Base-by-base conservation (phyloP, 2,113 vertebrate genomes). In the Trochalopteron elliotii region DNA sequence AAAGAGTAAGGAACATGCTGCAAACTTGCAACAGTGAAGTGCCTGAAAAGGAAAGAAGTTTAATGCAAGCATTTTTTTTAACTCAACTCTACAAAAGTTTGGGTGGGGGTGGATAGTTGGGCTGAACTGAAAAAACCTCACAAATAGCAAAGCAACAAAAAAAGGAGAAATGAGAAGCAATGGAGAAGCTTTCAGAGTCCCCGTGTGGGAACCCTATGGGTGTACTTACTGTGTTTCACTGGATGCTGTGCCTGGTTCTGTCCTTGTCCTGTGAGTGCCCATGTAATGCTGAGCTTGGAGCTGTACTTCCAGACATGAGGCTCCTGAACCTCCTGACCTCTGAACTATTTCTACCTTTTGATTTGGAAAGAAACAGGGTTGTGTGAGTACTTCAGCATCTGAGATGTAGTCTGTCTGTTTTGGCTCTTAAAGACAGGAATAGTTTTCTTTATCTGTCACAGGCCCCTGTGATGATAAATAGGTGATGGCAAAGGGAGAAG, bases 251-350 rank as follows among this genome's bases (percentile, higher is more conserved):
- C 35, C 52, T 17, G 42, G n/a, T 13, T 25, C 52, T 53, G 56
- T 7, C 53, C 4, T 7, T 16, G 24, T 5, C 12, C 30, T 25
- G 20, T n/a, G 49, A 50, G 12, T 18, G 52, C 12, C 60, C 25
- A 0, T 3, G 15, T 1, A 5, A 8, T 10, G 12, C 2, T 28
- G 37, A 52, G 19, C 1, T 76, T 44, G 49, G 33, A 40, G 15
- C 4, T 0, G 0, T 13, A 3, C 11, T 49, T 49, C 9, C 71
- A 45, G 25, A 4, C 21, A 11, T 0, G 3, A 71, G 28, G 7
- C 14, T 76, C n/a, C 80, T 72, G 11, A 33, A 56, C 31, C 31
- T 15, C 55, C 33, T n/a, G 55, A 3, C 31, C 49, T 71, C 55
- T 49, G 68, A 83, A 10, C 39, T 16, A 52, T 21, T 33, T 4